phyloP scores from a whole-genome alignment of 2,888 invertebrate genomes.

The Drosophila pseudotalamancana region DNA sequence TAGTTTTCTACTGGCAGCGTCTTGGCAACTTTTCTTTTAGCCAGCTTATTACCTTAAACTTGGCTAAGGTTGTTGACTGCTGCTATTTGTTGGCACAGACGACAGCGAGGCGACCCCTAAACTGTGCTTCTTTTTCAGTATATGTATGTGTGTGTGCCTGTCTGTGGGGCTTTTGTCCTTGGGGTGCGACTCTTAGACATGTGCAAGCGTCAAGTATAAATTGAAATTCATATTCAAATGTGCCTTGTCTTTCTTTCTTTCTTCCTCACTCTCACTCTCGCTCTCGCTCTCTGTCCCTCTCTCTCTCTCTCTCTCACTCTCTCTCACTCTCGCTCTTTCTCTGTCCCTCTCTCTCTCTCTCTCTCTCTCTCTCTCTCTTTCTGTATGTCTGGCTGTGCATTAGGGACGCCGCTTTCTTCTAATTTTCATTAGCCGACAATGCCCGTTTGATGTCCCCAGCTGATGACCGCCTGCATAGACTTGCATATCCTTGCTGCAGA shows the following conservation, averaged over 20 bases:
- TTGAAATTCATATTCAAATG: constrained; percentile 76
- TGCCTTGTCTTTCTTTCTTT: background rate
- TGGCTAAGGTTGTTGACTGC: constrained; percentile 76
- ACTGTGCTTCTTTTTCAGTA: constrained; percentile 4
- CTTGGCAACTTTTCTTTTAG: constrained; percentile 51
- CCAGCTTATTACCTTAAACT: constrained; percentile 75
- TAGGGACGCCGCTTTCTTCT: constrained; percentile 60
- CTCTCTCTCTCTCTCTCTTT: background rate
- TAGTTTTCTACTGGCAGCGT: constrained; percentile 48
- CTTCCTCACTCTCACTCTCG: background rate
- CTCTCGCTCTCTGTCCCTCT: background rate
- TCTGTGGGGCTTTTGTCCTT: constrained; percentile 44
- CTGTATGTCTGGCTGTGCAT: constrained; percentile 37
- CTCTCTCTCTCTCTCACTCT: background rate
- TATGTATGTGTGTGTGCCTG: constrained; percentile 13
- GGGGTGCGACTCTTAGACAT: constrained; percentile 68
- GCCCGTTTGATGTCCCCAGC: constrained; percentile 56
- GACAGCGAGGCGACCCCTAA: constrained; percentile 48
- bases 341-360: background rate
- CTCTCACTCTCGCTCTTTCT: constrained; percentile 12
- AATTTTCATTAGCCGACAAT: constrained; percentile 71
- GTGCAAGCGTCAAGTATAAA: constrained; percentile 56
- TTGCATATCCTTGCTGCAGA: constrained; percentile 30
- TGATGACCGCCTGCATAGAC: constrained; percentile 26
- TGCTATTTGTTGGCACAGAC: constrained; percentile 65